Evolutionary conservation across 2,888 invertebrate species (phyloP).

Genomic region (Rhagophthalmus giganteus): DNA sequence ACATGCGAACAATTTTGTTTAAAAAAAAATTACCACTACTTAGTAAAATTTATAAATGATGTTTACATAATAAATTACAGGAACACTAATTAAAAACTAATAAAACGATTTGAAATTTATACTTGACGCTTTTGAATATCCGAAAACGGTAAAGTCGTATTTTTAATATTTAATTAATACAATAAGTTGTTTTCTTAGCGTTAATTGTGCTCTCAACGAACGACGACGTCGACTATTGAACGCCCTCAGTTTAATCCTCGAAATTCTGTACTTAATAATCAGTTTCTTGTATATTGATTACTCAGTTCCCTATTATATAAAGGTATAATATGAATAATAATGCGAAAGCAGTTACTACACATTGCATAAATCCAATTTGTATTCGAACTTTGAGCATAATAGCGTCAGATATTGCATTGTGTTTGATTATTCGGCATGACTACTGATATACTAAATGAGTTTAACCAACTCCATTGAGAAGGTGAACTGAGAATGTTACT

Average conservation of each 20-base stretch:
- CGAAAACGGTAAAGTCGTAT: too few relatives aligned
- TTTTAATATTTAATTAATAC: neutral
- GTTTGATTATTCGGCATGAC: slow-evolving; percentile 31
- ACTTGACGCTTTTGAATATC: too few relatives aligned
- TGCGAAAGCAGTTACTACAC: slow-evolving; percentile 24
- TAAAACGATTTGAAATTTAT: too few relatives aligned
- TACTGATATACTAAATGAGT: slow-evolving; percentile 29
- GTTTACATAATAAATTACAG: neutral
- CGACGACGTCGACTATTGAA: too few relatives aligned
- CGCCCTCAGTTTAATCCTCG: neutral
- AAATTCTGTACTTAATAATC: slow-evolving; percentile 11
- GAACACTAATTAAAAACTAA: too few relatives aligned
- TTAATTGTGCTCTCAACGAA: too few relatives aligned
- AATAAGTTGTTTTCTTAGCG: neutral
- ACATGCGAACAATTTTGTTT: slow-evolving; percentile 12
- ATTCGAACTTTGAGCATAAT: slow-evolving; percentile 28
- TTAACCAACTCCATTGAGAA: slow-evolving; percentile 22
- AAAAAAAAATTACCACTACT: slow-evolving; percentile 3
- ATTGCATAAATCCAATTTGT: slow-evolving; percentile 30
- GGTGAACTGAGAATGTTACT: slow-evolving; percentile 14
- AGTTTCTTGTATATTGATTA: slow-evolving; percentile 21
- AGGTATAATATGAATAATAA: slow-evolving; percentile 27
- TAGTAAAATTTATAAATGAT: neutral
- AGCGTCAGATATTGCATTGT: slow-evolving; percentile 28
- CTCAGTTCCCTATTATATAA: slow-evolving; percentile 18